Conservation (phyloP, 2,888 invertebrate genomes). For the Rhaphigaster nebulosa region DNA sequence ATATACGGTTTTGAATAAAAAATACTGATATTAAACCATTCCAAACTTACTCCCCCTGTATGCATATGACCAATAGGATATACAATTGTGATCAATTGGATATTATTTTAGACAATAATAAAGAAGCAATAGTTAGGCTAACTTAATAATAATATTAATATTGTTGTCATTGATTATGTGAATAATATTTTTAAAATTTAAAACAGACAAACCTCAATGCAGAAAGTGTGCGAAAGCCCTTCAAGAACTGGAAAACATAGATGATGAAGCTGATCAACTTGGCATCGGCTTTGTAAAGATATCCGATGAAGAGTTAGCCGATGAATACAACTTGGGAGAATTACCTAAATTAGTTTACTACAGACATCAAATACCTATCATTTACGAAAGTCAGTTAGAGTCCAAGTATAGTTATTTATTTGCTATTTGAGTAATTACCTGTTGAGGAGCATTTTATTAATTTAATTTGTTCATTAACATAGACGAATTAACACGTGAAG, state of each 20-base stretch:
- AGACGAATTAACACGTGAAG: constrained; percentile 91
- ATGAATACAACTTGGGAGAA: constrained; percentile 91
- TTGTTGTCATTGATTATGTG: constrained; percentile 57
- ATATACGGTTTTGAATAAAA: neutral
- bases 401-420: constrained; percentile 40
- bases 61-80: neutral
- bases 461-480: neutral
- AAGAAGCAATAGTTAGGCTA: neutral
- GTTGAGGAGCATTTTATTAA: constrained; percentile 66
- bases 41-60: neutral
- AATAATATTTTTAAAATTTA: constrained; percentile 27
- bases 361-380: constrained; percentile 93
- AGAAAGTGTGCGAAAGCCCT: constrained; percentile 92
- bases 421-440: constrained; percentile 16
- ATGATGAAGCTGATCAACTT: constrained; percentile 93
- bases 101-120: neutral
- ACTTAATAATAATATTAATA: neutral
- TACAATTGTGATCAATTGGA: neutral
- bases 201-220: constrained; percentile 90
- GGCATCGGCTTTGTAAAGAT: constrained; percentile 96
- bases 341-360: constrained; percentile 93
- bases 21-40: neutral
- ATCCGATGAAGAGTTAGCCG: constrained; percentile 89
- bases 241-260: constrained; percentile 93
- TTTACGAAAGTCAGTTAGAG: constrained; percentile 84